Evolutionary conservation across 2,888 invertebrate species (phyloP).

Genomic region (Peribatodes rhomboidaria): DNA sequence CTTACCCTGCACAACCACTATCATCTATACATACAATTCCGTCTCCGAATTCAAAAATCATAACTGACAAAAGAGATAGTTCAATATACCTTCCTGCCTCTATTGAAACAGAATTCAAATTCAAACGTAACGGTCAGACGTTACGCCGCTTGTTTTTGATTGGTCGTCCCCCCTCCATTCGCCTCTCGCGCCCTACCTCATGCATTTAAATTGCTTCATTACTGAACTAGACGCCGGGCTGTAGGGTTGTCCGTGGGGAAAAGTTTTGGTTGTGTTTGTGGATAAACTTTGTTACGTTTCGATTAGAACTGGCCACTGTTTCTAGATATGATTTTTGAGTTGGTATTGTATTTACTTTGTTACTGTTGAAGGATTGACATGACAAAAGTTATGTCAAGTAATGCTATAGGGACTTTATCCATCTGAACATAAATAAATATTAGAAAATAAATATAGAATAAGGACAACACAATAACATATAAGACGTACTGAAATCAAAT

Average conservation of each 20-base stretch:
- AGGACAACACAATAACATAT: no score
- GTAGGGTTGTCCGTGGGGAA: constrained; percentile 81
- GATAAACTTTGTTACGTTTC: constrained; percentile 48
- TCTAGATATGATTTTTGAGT: constrained; percentile 48
- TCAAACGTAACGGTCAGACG: constrained; percentile 39
- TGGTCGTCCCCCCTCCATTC: constrained; percentile 76
- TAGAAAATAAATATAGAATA: no score
- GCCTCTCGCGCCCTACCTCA: constrained; percentile 85
- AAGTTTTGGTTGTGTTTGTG: constrained; percentile 54
- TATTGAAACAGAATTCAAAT: constrained; percentile 38
- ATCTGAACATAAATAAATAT: no score
- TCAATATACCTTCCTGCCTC: constrained; percentile 34
- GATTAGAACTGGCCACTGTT: constrained; percentile 44
- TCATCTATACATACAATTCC: constrained; percentile 80
- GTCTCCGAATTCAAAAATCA: constrained; percentile 39
- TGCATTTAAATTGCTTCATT: constrained; percentile 88
- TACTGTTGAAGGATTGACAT: constrained; percentile 1
- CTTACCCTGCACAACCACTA: constrained; percentile 83
- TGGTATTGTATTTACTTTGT: constrained; percentile 14
- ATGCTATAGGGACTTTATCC: not conserved
- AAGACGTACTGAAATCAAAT: no score
- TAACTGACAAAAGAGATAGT: constrained; percentile 36
- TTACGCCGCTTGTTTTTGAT: constrained; percentile 58
- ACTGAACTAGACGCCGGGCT: constrained; percentile 81
- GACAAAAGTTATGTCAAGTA: not conserved